A percentile compares a stretch with the other conserved stretches of the same genome.
These are phyloP conservation scores for Hemichromis elongatus DNA, from an alignment of 2,113 vertebrate species.

Conservation along the genomic window DNA sequence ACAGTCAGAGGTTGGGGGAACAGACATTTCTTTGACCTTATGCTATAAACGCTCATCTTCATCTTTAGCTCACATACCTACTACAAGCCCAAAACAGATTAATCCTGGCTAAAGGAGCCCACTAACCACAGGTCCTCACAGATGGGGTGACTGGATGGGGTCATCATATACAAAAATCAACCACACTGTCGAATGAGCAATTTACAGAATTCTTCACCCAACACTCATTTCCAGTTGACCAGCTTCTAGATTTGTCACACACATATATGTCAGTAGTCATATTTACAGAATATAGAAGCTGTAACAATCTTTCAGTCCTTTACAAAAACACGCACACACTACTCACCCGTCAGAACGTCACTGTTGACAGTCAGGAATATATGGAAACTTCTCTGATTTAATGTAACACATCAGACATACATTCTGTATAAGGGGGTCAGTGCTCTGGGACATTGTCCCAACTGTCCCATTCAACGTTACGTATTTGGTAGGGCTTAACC, in stretches of 20 bases:
- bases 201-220: neutral
- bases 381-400: neutral
- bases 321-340: neutral
- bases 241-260: neutral
- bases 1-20: neutral
- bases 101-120: neutral
- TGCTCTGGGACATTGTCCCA: neutral
- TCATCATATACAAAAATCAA: rapidly evolving
- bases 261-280: neutral
- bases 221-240: neutral
- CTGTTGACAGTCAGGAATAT: neutral
- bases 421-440: neutral
- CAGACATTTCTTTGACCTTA: neutral
- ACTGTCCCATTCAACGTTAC: neutral
- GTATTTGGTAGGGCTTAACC: neutral
- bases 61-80: neutral
- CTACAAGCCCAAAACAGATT: neutral
- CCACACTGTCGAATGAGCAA: neutral
- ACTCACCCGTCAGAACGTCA: neutral
- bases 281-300: neutral
- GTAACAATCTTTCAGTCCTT: neutral
- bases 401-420: neutral
- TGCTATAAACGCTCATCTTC: neutral
- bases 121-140: neutral
- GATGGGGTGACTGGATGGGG: neutral